Percentiles rank a stretch among this genome's conserved stretches.
These are phyloP conservation scores for Sarcophaga peregrina DNA, from an alignment of 1,140 invertebrate species.

Conservation along the genomic window DNA sequence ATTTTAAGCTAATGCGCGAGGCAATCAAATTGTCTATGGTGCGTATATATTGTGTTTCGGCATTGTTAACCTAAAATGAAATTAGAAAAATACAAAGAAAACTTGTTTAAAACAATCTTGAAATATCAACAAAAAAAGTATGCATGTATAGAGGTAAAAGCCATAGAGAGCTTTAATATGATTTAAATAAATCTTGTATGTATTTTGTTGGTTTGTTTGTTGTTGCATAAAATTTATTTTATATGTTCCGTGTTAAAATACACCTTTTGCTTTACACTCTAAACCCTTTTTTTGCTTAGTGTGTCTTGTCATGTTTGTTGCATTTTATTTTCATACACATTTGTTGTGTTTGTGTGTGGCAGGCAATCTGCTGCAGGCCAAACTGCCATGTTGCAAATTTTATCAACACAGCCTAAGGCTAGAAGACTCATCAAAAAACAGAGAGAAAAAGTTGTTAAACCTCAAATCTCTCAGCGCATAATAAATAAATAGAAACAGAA, in stretches of 20 bases:
- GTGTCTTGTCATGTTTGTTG: too few relatives aligned
- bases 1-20: slow-evolving; percentile 62
- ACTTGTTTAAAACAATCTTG: background rate
- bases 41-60: slow-evolving; percentile 59
- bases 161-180: background rate
- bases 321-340: background rate
- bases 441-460: background rate
- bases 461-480: slow-evolving; percentile 14
- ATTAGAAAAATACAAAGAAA: background rate
- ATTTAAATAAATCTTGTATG: too few relatives aligned
- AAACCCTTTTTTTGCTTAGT: too few relatives aligned
- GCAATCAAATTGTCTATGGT: slow-evolving; percentile 64
- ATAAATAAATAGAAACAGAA: background rate
- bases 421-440: background rate
- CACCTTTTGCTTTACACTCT: background rate
- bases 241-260: background rate
- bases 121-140: background rate
- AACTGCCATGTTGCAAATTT: slow-evolving; percentile 30
- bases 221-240: background rate
- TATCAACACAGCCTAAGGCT: slow-evolving; percentile 12
- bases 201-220: background rate
- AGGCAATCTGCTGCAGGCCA: background rate
- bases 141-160: too few relatives aligned
- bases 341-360: background rate
- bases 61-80: slow-evolving; percentile 53